Conservation (phyloP, 2,113 vertebrate species). For the Onychorhynchus coronatus region DNA sequence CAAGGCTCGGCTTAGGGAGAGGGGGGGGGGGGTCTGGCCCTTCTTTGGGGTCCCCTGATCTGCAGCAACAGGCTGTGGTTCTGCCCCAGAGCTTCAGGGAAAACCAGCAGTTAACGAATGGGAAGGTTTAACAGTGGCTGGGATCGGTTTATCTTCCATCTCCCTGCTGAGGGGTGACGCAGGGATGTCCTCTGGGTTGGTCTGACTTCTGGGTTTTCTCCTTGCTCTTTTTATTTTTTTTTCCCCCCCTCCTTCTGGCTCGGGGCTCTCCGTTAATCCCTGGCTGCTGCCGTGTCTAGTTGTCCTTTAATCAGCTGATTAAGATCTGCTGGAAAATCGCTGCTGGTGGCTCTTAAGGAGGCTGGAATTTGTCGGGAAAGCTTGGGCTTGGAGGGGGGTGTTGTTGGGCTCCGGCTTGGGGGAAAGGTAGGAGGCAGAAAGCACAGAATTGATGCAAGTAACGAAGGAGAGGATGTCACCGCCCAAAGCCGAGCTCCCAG, state of each 20-base stretch:
- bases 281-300: neutral
- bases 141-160: neutral
- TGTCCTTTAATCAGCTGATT: neutral
- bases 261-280: neutral
- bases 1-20: neutral
- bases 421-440: neutral
- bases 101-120: too few relatives aligned
- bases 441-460: fast-evolving
- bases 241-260: neutral
- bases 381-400: neutral
- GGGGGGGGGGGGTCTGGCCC: neutral
- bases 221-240: too few relatives aligned
- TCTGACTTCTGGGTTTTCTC: neutral
- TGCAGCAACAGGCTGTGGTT: neutral
- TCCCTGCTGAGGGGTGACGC: neutral
- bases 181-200: neutral
- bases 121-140: neutral
- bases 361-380: fast-evolving
- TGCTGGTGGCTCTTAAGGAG: neutral
- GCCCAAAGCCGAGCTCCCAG: neutral
- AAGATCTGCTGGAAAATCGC: neutral
- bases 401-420: neutral
- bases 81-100: too few relatives aligned
- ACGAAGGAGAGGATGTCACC: fast-evolving
- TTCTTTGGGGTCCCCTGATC: neutral